These are phyloP conservation scores for Nyleta sp. DNA, from an alignment of 2,888 invertebrate genomes.

Conservation along the genomic window DNA sequence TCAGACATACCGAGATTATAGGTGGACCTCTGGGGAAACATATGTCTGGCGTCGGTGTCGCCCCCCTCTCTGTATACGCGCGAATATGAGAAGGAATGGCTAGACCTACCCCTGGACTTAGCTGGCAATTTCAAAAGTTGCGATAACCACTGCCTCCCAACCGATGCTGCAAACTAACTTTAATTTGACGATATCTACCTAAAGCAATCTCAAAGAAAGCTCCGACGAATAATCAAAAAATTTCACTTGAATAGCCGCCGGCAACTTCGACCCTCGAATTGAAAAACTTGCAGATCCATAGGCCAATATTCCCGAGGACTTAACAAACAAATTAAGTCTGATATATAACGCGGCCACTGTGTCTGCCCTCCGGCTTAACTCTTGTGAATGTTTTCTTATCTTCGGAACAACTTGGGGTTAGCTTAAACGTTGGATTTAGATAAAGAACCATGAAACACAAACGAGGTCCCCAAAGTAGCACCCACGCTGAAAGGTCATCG, in stretches of 20 bases:
- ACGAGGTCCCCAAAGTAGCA: slow-evolving; percentile 1
- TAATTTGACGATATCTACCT: slow-evolving; percentile 35
- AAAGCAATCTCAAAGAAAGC: slow-evolving; percentile 17
- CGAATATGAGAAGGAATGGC: slow-evolving; percentile 48
- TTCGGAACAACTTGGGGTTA: slow-evolving; percentile 5
- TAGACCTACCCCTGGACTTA: slow-evolving; percentile 17
- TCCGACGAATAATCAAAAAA: slow-evolving; percentile 27
- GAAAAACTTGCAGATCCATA: slow-evolving; percentile 19
- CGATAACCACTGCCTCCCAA: slow-evolving; percentile 24
- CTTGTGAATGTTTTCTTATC: slow-evolving; percentile 42
- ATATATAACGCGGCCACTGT: slow-evolving; percentile 2
- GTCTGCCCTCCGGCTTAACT: slow-evolving; percentile 16
- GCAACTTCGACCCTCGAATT: slow-evolving; percentile 6
- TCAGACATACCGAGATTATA: slow-evolving; percentile 41
- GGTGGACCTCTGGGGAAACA: slow-evolving; percentile 47
- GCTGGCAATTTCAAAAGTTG: slow-evolving; percentile 41
- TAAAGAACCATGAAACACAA: slow-evolving; percentile 38
- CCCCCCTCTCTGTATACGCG: slow-evolving; percentile 18
- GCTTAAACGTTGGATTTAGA: slow-evolving; percentile 45
- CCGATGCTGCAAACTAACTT: slow-evolving; percentile 33
- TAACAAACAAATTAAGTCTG: slow-evolving; percentile 39
- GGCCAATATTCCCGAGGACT: slow-evolving; percentile 5
- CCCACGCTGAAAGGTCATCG: neutral
- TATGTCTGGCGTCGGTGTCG: slow-evolving; percentile 40
- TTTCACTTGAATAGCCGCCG: slow-evolving; percentile 7